Percentiles rank a stretch among this genome's conserved stretches.
Conservation (phyloP, 35 echinoderm and acorn worm genomes). For the Heliocidaris tuberculata region DNA sequence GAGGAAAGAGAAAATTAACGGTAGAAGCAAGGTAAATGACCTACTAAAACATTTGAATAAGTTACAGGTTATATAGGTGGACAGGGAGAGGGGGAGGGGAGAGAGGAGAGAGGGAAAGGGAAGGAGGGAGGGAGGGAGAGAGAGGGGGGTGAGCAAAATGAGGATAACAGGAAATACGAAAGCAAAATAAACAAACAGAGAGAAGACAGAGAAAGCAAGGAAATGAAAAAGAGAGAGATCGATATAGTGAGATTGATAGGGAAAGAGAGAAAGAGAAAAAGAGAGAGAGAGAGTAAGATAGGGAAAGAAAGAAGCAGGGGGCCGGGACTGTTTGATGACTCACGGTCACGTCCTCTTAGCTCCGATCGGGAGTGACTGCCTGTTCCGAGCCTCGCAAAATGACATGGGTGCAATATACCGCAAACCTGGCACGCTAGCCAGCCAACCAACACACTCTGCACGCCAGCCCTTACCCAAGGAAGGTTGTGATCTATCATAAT, state of each 20-base stretch:
- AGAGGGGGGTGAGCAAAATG: background rate
- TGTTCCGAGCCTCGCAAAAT: background rate
- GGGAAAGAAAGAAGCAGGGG: background rate
- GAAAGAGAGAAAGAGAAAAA: background rate
- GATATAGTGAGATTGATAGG: background rate
- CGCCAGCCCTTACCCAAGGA: background rate
- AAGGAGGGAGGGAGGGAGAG: too few species aligned
- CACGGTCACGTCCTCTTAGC: conserved; percentile 21
- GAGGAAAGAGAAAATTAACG: too few species aligned
- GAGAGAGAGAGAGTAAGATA: background rate
- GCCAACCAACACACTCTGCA: too few species aligned
- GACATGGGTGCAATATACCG: background rate
- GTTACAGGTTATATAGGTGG: too few species aligned
- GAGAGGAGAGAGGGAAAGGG: background rate
- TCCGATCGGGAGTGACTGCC: background rate
- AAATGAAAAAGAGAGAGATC: background rate
- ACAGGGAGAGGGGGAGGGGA: too few species aligned
- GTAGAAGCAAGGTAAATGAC: too few species aligned
- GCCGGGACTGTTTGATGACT: background rate
- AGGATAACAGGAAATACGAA: too few species aligned
- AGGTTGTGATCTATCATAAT: background rate
- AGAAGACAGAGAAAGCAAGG: background rate
- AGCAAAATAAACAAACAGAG: too few species aligned
- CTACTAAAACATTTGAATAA: too few species aligned
- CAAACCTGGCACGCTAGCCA: too few species aligned